Evolutionary conservation across 2,888 invertebrate species (phyloP).

Genomic region (Chouioia cunea): DNA sequence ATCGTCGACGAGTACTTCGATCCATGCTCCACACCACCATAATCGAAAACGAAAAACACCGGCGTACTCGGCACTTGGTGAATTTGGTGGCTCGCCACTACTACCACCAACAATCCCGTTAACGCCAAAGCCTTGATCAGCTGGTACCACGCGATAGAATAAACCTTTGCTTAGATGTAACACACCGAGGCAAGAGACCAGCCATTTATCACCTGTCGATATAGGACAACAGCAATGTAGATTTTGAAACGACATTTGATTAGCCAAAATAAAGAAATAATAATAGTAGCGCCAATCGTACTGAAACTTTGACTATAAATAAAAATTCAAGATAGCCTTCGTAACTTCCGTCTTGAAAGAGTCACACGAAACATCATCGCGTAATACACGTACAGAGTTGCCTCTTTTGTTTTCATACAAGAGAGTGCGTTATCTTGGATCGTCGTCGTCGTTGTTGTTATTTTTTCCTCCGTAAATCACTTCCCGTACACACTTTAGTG

Average conservation of each 20-base stretch:
- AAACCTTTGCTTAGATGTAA: slow-evolving; percentile 87
- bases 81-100: slow-evolving; percentile 66
- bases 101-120: slow-evolving; percentile 72
- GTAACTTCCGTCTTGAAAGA: no score
- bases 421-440: no score
- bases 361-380: no score
- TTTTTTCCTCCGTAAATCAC: no score
- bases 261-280: neutral
- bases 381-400: no score
- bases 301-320: no score
- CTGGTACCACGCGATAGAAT: slow-evolving; percentile 91
- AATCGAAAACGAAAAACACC: slow-evolving; percentile 90
- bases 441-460: no score
- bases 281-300: no score
- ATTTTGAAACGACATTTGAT: neutral
- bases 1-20: slow-evolving; percentile 90
- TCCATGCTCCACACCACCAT: slow-evolving; percentile 96
- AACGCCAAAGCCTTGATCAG: slow-evolving; percentile 90
- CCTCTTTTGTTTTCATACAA: no score
- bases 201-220: slow-evolving; percentile 91
- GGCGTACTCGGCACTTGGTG: slow-evolving; percentile 72
- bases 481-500: no score
- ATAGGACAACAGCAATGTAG: neutral
- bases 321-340: no score
- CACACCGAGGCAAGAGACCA: slow-evolving; percentile 89